Percentiles rank a stretch among this genome's conserved stretches.
Conservation (phyloP, 2,888 invertebrate genomes). For the Thymelicus acteon region DNA sequence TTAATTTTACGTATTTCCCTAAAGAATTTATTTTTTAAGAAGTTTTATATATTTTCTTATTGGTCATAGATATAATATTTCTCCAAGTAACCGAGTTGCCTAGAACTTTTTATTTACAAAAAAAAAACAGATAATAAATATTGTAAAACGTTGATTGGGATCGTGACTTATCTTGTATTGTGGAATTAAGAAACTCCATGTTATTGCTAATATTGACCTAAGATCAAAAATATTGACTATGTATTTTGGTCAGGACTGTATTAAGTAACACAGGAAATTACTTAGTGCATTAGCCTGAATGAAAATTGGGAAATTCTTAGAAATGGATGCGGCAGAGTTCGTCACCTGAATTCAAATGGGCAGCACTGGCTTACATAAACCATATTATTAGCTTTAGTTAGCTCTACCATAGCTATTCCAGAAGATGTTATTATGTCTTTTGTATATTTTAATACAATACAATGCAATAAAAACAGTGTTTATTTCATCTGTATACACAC, state of each 20-base stretch:
- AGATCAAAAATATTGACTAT: conserved; percentile 36
- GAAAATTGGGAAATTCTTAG: conserved; percentile 26
- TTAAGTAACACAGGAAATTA: conserved; percentile 26
- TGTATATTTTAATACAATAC: too few species aligned
- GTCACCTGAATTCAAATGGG: conserved; percentile 1
- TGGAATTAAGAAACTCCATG: conserved; percentile 18
- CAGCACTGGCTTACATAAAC: background rate
- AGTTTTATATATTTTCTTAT: too few species aligned
- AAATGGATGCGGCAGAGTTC: background rate
- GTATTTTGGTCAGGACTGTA: conserved; percentile 36
- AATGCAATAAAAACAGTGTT: too few species aligned
- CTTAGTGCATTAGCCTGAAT: conserved; percentile 23
- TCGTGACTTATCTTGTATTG: conserved; percentile 7
- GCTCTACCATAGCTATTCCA: background rate
- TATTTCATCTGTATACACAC: too few species aligned
- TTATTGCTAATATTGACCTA: conserved; percentile 30
- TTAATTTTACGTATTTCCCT: too few species aligned
- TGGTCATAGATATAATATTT: background rate
- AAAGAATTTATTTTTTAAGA: too few species aligned
- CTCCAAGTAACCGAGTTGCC: background rate
- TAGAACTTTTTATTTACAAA: background rate
- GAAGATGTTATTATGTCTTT: background rate
- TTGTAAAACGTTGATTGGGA: conserved; percentile 4
- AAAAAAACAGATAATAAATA: background rate
- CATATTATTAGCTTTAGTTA: background rate